Percentiles rank a stretch among this genome's conserved stretches.
Conservation (phyloP, 1,140 invertebrate species). For the Danaus melanippus region DNA sequence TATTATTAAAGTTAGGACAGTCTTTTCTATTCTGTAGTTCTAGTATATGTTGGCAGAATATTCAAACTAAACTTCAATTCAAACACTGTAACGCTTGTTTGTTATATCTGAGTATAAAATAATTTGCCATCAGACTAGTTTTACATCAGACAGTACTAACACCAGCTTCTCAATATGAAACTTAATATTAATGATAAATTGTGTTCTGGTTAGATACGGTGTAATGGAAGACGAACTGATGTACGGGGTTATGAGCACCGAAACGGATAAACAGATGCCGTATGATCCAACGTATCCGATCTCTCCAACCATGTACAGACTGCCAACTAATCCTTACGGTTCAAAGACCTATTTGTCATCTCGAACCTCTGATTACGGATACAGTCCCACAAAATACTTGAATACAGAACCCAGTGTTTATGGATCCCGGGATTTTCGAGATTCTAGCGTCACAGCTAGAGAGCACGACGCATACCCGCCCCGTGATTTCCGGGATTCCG, state of each 20-base stretch:
- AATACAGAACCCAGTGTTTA: constrained; percentile 56
- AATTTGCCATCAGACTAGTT: too few species aligned
- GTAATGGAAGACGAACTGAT: constrained; percentile 53
- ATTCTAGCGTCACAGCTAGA: constrained; percentile 40
- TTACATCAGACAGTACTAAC: too few species aligned
- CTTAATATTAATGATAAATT: constrained; percentile 2
- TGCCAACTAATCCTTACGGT: constrained; percentile 61
- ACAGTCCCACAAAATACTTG: constrained; percentile 65
- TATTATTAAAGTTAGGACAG: too few species aligned
- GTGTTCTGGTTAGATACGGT: constrained; percentile 49
- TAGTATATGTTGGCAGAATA: too few species aligned
- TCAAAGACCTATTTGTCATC: constrained; percentile 64
- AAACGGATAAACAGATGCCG: constrained; percentile 63
- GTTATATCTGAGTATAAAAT: too few species aligned
- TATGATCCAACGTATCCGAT: constrained; percentile 67
- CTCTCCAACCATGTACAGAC: constrained; percentile 57
- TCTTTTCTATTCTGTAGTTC: too few species aligned
- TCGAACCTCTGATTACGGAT: constrained; percentile 63
- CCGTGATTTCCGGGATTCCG: constrained; percentile 74
- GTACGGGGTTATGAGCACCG: constrained; percentile 6
- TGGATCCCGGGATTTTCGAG: constrained; percentile 55
- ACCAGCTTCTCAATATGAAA: too few species aligned
- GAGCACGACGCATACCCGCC: constrained; percentile 73
- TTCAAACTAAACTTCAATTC: too few species aligned
- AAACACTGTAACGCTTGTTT: too few species aligned